A percentile compares a stretch with the other conserved stretches of the same genome.
These are phyloP conservation scores for Sceliomorpha sp. DNA, from an alignment of 2,888 invertebrate species.

Conservation along the genomic window DNA sequence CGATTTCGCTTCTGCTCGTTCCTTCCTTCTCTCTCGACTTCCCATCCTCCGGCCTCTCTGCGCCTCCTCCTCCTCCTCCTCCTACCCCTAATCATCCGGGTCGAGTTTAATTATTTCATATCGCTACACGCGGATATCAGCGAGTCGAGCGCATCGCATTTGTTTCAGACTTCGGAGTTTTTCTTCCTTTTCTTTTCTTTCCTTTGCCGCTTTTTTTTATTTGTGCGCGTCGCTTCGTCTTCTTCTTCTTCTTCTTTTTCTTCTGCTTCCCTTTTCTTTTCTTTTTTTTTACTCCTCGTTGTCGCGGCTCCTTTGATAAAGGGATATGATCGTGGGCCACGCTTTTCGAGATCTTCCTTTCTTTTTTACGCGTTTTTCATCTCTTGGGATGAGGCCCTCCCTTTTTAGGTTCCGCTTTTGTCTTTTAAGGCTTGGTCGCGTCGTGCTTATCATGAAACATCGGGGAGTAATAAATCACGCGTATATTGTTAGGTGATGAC, in stretches of 20 bases:
- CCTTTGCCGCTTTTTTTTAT: background rate
- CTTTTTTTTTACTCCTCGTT: background rate
- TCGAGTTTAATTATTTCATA: constrained; percentile 65
- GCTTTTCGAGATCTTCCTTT: background rate
- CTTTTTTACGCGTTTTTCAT: background rate
- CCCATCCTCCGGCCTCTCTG: too few relatives aligned
- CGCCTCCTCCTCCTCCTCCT: constrained; percentile 30
- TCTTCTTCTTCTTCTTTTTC: background rate
- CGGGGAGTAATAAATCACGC: too few relatives aligned
- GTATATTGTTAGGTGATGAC: too few relatives aligned
- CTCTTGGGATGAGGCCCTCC: background rate
- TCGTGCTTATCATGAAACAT: too few relatives aligned
- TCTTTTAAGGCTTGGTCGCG: too few relatives aligned
- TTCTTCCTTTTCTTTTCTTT: background rate
- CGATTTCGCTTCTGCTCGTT: constrained; percentile 25
- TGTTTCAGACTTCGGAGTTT: background rate
- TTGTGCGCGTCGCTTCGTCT: background rate
- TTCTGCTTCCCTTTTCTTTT: background rate
- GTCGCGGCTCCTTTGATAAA: background rate
- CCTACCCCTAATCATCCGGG: constrained; percentile 48
- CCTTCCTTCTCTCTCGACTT: constrained; percentile 44
- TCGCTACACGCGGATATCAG: constrained; percentile 53
- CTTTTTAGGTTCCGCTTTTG: constrained; percentile 1
- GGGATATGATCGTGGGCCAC: background rate
- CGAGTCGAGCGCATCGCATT: constrained; percentile 43